phyloP scores from a whole-genome alignment of 2,113 vertebrate genomes.

The Suncus etruscus region DNA sequence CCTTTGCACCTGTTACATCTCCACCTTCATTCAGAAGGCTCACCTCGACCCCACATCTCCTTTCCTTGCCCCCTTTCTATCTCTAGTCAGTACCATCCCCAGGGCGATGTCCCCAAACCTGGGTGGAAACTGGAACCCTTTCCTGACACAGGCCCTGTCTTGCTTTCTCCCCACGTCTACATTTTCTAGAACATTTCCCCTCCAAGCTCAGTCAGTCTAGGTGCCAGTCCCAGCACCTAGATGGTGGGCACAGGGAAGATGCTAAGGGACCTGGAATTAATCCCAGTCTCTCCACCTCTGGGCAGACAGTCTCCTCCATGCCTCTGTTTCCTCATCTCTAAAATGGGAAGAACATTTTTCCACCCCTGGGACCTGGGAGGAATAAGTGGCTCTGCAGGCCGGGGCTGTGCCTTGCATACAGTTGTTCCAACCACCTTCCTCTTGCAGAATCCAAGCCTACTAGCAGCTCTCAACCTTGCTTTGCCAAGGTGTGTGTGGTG shows the following conservation, averaged over 20 bases:
- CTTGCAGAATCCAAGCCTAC: background rate
- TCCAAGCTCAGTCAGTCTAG: no score
- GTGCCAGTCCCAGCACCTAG: background rate
- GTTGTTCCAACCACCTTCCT: background rate
- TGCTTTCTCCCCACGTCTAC: background rate
- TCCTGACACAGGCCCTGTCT: no score
- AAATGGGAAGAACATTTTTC: background rate
- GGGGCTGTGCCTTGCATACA: background rate
- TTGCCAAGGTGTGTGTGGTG: background rate
- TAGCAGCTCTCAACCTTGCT: background rate
- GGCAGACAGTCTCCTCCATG: background rate
- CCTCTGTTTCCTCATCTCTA: background rate
- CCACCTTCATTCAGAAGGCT: background rate
- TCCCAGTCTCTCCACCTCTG: background rate
- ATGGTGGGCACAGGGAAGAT: background rate
- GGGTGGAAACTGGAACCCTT: background rate
- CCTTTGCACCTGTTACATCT: background rate
- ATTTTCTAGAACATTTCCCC: background rate
- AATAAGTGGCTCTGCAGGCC: background rate
- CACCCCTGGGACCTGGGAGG: background rate
- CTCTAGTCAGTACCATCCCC: background rate
- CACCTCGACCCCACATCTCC: background rate
- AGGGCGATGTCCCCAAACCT: background rate
- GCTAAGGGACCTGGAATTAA: background rate
- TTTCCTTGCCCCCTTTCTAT: background rate